A percentile compares a stretch with the other conserved stretches of the same genome.
These are phyloP conservation scores for Drosophila eugracilis DNA, from an alignment of 1,140 invertebrate genomes.

Conservation along the genomic window DNA sequence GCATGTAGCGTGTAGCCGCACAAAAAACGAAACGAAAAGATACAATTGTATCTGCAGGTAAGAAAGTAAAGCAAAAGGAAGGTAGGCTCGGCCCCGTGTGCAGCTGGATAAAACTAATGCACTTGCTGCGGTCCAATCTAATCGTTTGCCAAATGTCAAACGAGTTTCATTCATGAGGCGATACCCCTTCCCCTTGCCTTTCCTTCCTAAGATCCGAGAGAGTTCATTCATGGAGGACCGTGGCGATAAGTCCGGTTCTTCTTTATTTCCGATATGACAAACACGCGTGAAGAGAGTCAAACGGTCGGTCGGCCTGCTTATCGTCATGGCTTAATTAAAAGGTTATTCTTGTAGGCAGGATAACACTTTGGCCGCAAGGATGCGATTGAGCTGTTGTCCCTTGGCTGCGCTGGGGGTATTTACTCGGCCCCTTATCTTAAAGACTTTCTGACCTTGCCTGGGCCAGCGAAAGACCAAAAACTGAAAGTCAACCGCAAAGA, in stretches of 20 bases:
- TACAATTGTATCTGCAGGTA: conserved; percentile 73
- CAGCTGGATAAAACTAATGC: conserved; percentile 73
- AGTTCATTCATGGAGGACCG: conserved; percentile 30
- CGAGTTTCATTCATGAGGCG: conserved; percentile 64
- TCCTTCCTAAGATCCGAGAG: conserved; percentile 3
- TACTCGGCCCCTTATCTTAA: conserved; percentile 62
- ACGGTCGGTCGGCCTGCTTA: conserved; percentile 44
- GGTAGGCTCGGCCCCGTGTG: conserved; percentile 27
- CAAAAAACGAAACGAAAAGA: conserved; percentile 63
- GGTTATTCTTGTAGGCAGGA: conserved; percentile 79
- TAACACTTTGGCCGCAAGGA: conserved; percentile 15
- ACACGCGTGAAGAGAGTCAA: conserved; percentile 75
- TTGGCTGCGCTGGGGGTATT: conserved; percentile 14
- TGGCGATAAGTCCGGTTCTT: conserved; percentile 29
- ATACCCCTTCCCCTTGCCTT: neutral
- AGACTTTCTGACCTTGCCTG: conserved; percentile 63
- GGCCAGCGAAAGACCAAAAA: conserved; percentile 45
- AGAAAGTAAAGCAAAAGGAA: conserved; percentile 14
- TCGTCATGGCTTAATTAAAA: conserved; percentile 82
- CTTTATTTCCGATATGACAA: conserved; percentile 66
- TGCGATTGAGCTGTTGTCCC: conserved; percentile 73
- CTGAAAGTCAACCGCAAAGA: conserved; percentile 68
- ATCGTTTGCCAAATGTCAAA: conserved; percentile 76
- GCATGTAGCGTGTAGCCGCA: conserved; percentile 70
- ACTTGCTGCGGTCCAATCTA: conserved; percentile 72